Evolutionary conservation across 1,140 invertebrate genomes (phyloP).

Genomic region (Drosophila melanica): DNA sequence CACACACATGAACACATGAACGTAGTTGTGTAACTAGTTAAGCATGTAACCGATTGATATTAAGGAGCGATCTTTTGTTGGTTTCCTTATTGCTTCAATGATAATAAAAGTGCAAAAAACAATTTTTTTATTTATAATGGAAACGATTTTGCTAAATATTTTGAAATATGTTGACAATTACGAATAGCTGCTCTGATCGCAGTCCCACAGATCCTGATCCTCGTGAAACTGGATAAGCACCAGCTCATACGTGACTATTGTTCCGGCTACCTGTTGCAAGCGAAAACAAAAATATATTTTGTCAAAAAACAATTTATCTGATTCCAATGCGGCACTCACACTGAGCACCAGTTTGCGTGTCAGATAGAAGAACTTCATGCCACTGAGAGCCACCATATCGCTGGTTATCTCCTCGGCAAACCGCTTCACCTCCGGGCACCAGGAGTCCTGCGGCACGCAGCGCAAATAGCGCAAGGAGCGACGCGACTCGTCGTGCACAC

Average conservation of each 20-base stretch:
- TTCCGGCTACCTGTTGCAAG: constrained; percentile 85
- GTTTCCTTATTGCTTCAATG: constrained; percentile 76
- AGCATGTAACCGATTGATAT: constrained; percentile 79
- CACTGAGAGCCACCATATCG: constrained; percentile 86
- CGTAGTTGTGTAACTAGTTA: constrained; percentile 62
- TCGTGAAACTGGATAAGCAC: constrained; percentile 85
- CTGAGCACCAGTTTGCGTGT: constrained; percentile 87
- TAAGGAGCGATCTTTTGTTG: constrained; percentile 79
- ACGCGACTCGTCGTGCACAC: constrained; percentile 87
- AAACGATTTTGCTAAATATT: constrained; percentile 5
- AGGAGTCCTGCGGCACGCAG: constrained; percentile 86
- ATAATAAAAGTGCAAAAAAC: constrained; percentile 69
- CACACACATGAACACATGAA: constrained; percentile 46
- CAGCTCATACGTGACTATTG: constrained; percentile 88
- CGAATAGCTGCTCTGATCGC: constrained; percentile 63
- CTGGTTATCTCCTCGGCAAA: constrained; percentile 86
- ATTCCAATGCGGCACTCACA: constrained; percentile 26
- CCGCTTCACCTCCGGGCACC: constrained; percentile 86
- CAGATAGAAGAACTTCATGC: constrained; percentile 87
- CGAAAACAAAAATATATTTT: background rate
- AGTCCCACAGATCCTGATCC: constrained; percentile 70
- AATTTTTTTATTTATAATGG: constrained; percentile 52
- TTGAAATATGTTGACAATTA: constrained; percentile 6
- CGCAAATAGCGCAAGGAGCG: constrained; percentile 86
- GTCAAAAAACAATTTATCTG: background rate